Conservation (phyloP, 2,888 invertebrate genomes). For the Embidobia sp. region DNA sequence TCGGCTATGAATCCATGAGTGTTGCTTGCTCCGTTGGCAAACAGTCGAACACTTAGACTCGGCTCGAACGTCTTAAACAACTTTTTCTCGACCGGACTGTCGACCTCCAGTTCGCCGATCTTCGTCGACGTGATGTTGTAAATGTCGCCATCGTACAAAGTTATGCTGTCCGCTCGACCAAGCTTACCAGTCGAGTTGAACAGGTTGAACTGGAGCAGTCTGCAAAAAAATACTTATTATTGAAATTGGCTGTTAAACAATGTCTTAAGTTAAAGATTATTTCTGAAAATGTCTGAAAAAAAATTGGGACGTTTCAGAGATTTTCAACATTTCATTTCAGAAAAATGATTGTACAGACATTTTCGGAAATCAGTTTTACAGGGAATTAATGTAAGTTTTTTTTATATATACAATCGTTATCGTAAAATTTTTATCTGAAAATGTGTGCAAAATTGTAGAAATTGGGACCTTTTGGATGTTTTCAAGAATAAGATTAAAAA, state of each 20-base stretch:
- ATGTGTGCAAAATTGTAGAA: too few species aligned
- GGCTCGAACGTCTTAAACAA: conserved; percentile 89
- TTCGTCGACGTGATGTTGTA: conserved; percentile 90
- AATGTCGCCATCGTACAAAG: conserved; percentile 95
- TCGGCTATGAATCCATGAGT: conserved; percentile 98
- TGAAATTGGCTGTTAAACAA: too few species aligned
- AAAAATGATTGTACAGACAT: too few species aligned
- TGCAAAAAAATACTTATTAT: conserved; percentile 70
- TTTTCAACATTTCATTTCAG: too few species aligned
- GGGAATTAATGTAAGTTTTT: too few species aligned
- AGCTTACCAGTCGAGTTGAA: conserved; percentile 92
- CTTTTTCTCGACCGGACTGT: conserved; percentile 87
- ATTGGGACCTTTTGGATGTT: too few species aligned
- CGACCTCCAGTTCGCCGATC: conserved; percentile 88
- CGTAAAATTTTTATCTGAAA: too few species aligned
- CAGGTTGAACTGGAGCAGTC: conserved; percentile 94
- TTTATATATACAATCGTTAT: too few species aligned
- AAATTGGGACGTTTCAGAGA: too few species aligned
- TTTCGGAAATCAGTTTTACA: too few species aligned
- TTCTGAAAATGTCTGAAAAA: too few species aligned
- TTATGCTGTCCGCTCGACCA: conserved; percentile 91
- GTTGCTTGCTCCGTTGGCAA: conserved; percentile 97
- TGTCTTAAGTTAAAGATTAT: not conserved
- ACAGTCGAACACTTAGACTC: conserved; percentile 93
- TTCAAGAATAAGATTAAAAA: too few species aligned